phyloP scores from a whole-genome alignment of 2,888 invertebrate species.

The Drosophila nigricruria region DNA sequence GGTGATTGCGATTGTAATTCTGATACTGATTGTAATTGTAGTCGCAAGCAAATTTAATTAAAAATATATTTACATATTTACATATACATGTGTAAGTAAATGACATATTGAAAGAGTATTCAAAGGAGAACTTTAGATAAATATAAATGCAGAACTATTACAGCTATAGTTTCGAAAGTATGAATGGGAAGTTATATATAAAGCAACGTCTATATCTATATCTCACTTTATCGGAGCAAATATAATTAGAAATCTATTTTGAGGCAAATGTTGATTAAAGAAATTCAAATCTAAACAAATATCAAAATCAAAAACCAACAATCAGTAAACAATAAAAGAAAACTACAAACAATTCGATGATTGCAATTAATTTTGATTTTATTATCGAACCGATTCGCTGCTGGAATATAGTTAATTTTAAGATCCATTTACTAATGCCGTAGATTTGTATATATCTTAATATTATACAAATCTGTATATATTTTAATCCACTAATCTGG shows the following conservation, averaged over 20 bases:
- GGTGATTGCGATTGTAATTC: constrained; percentile 15
- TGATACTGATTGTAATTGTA: not conserved
- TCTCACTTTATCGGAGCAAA: not conserved
- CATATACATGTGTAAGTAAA: too few species aligned
- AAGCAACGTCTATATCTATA: not conserved
- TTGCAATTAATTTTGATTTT: not conserved
- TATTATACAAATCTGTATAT: not conserved
- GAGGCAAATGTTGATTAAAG: too few species aligned
- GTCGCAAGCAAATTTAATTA: constrained; percentile 5
- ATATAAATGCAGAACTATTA: too few species aligned
- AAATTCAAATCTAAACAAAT: not conserved
- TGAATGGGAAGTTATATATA: not conserved
- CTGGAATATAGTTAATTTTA: not conserved
- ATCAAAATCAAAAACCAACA: not conserved
- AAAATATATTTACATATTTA: not conserved
- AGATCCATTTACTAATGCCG: not conserved
- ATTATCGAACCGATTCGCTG: not conserved
- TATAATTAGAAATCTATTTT: constrained; percentile 1
- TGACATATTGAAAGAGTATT: not conserved
- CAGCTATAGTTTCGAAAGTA: not conserved
- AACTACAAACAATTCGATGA: not conserved
- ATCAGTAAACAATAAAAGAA: not conserved
- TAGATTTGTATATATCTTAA: not conserved
- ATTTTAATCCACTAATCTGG: not conserved
- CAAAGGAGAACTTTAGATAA: not conserved